Evolutionary conservation across 1,140 invertebrate genomes (phyloP).

Genomic region (Platyscapa corneri): DNA sequence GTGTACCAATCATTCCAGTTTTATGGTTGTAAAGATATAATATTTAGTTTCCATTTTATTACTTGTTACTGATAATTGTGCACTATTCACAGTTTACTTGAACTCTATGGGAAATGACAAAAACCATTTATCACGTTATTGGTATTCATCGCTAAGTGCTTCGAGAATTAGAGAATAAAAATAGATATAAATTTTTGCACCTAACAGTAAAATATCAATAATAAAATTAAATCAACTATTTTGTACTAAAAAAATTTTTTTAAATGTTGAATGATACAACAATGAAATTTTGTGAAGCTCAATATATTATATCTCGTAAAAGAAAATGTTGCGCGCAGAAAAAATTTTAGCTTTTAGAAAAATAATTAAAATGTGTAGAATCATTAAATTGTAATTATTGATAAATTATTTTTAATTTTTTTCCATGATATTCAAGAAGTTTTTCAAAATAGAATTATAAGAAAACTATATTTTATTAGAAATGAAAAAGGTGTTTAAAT

Average conservation of each 20-base stretch:
- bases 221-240: neutral
- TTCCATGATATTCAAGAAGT: neutral
- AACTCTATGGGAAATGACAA: neutral
- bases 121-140: neutral
- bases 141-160: neutral
- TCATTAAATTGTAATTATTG: neutral
- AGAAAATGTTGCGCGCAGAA: neutral
- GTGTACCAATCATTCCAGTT: constrained; percentile 1
- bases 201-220: neutral
- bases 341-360: too few relatives aligned
- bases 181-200: neutral
- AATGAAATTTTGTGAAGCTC: neutral
- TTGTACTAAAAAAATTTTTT: neutral
- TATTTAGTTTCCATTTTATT: constrained; percentile 14
- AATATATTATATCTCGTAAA: neutral
- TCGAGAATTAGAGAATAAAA: neutral
- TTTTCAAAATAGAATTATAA: neutral
- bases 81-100: neutral
- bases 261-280: neutral
- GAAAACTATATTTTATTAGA: too few relatives aligned
- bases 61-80: neutral
- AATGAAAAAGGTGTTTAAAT: too few relatives aligned
- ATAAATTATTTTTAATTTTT: neutral
- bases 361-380: neutral
- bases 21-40: constrained; percentile 9